Evolutionary conservation across 1,140 invertebrate genomes (phyloP).

Genomic region (Caenorhabditis elegans): DNA sequence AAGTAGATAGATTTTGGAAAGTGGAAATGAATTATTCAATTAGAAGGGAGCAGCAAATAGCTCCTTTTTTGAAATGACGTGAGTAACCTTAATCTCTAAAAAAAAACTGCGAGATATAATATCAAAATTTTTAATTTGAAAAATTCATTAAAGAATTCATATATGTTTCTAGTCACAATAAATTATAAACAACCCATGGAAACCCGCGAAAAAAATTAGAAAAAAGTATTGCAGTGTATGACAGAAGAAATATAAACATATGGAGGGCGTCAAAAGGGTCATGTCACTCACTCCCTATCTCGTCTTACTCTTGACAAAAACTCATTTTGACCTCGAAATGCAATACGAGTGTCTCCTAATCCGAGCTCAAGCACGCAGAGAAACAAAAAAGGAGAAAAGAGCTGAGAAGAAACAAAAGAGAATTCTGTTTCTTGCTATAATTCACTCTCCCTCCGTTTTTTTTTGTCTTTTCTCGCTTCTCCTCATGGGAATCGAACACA

Average conservation of each 20-base stretch:
- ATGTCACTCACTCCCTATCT: slow-evolving; percentile 13
- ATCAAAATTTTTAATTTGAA: no score
- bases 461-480: not conserved
- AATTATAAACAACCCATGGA: no score
- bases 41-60: not conserved
- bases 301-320: slow-evolving; percentile 6
- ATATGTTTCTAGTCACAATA: no score
- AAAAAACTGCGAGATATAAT: no score
- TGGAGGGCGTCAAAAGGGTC: not conserved
- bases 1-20: not conserved
- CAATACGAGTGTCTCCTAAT: slow-evolving; percentile 19
- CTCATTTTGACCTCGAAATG: slow-evolving; percentile 26
- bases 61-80: no score
- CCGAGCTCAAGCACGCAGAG: not conserved
- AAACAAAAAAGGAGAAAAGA: not conserved
- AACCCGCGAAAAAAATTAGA: not conserved
- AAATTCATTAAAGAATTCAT: no score
- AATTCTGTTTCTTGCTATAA: slow-evolving; percentile 27
- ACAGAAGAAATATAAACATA: not conserved
- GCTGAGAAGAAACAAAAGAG: not conserved
- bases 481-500: slow-evolving; percentile 3
- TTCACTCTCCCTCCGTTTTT: not conserved
- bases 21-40: slow-evolving; percentile 20
- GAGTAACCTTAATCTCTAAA: no score
- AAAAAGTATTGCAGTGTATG: not conserved